Evolutionary conservation across 2,113 vertebrate genomes (phyloP), one percentile per base, ranked within the genome.

Genomic region (Notothenia rossii): DNA sequence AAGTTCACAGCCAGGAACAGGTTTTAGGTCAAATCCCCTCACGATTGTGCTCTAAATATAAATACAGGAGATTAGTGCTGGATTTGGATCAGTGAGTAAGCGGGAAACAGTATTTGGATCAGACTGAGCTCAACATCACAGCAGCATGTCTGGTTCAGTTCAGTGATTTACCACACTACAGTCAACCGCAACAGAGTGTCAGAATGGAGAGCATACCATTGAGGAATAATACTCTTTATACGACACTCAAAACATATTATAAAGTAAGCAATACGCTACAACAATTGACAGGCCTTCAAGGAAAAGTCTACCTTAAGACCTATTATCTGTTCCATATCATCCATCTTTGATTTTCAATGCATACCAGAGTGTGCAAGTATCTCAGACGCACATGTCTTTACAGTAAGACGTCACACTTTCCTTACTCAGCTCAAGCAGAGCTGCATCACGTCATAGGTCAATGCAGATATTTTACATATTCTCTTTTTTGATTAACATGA

Each of bases 71-170:
- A 88, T 93, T 91, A 93, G 63, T 13, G 62, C 33, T 65, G 82
- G 81, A 85, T 93, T 91, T 87, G 86, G 85, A 84, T 86, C 81
- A 84, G 75, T 56, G 36, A 75, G 86, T 72, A 74, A 85, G 75
- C 54, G 72, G 81, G 79, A 89, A 88, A 84, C 67, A 20, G 72
- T 12, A 63, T 82, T 69, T 80, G 63, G 67, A 88, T 74, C 77
- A 72, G 73, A 40, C 59, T 53, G 18, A 78, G 82, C 10, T 13
- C 12, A 20, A 75, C 56, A 69, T 22, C 63, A 43, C 49, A 17
- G 66, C 33, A 50, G 40, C 15, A 25, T 53, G 50, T 69, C 40
- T 46, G 79, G 18, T 77, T 48, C 63, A n/a, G 62, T 56, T 51
- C 40, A 53, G n/a, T 29, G 53, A 80, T 69, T 54, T 61, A 67